Evolutionary conservation across 2,888 invertebrate genomes (phyloP).

Genomic region (Synanthedon formicaeformis): DNA sequence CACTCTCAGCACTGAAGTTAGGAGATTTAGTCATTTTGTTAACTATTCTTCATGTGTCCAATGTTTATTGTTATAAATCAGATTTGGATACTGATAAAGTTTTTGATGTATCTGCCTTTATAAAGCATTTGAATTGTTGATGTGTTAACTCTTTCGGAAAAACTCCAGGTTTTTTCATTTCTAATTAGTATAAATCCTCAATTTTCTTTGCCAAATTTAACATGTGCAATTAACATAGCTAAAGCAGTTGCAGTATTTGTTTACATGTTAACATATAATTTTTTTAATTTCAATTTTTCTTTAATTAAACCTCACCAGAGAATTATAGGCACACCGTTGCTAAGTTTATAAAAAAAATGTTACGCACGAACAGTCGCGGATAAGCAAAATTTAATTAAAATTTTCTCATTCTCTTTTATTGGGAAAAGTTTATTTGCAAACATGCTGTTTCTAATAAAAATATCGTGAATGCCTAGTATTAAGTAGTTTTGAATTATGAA

Average conservation of each 20-base stretch:
- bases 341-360: not conserved
- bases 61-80: not conserved
- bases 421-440: not conserved
- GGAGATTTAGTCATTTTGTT: not conserved
- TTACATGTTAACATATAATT: too few relatives aligned
- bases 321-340: too few relatives aligned
- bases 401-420: conserved; percentile 3
- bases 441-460: not conserved
- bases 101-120: not conserved
- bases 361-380: not conserved
- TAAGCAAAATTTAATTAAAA: conserved; percentile 34
- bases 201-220: not conserved
- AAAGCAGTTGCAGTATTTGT: not conserved
- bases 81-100: not conserved
- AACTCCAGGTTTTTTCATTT: not conserved
- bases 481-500: conserved; percentile 44
- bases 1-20: not conserved
- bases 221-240: not conserved
- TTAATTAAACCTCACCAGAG: too few relatives aligned
- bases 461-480: conserved; percentile 18
- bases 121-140: not conserved
- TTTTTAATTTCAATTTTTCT: too few relatives aligned
- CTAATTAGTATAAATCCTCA: not conserved
- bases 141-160: not conserved
- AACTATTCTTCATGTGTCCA: not conserved